Conservation (phyloP, 2,888 invertebrate genomes). For the Molanna angustata region DNA sequence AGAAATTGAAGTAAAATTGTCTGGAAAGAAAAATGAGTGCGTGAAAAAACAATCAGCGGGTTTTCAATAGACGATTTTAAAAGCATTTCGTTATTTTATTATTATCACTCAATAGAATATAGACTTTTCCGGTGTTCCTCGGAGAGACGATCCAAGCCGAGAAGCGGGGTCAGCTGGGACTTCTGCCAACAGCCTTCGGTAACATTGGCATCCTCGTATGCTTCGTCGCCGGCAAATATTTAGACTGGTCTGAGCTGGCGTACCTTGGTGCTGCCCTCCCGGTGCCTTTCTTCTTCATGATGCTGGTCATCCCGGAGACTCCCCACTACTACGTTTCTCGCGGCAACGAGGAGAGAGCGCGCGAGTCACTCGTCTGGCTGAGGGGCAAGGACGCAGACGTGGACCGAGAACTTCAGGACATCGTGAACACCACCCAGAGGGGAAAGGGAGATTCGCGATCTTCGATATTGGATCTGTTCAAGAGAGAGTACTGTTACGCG, state of each 20-base stretch:
- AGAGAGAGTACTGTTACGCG: conserved; percentile 69
- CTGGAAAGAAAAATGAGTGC: too few relatives aligned
- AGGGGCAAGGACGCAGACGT: conserved; percentile 77
- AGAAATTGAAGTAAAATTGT: conserved; percentile 83
- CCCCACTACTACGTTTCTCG: conserved; percentile 88
- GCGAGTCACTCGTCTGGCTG: conserved; percentile 76
- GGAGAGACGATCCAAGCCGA: conserved; percentile 92
- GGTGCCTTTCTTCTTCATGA: conserved; percentile 72
- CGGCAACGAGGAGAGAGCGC: conserved; percentile 62
- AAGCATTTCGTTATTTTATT: too few relatives aligned
- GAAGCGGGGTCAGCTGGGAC: conserved; percentile 84
- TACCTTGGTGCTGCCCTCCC: conserved; percentile 74
- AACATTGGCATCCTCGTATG: conserved; percentile 79
- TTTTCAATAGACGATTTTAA: too few relatives aligned
- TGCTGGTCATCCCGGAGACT: conserved; percentile 87
- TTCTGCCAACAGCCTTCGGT: conserved; percentile 84
- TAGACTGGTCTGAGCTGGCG: conserved; percentile 81
- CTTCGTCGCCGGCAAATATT: conserved; percentile 73
- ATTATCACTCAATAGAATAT: too few relatives aligned
- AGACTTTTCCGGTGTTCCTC: conserved; percentile 90
- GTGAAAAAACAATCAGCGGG: too few relatives aligned
- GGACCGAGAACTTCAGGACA: conserved; percentile 70
- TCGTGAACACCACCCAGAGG: conserved; percentile 64
- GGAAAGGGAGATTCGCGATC: conserved; percentile 55
- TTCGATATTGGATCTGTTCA: conserved; percentile 74